A percentile compares a stretch with the other conserved stretches of the same genome.
phyloP scores from a whole-genome alignment of 2,113 vertebrate species.

The Elgaria multicarinata region DNA sequence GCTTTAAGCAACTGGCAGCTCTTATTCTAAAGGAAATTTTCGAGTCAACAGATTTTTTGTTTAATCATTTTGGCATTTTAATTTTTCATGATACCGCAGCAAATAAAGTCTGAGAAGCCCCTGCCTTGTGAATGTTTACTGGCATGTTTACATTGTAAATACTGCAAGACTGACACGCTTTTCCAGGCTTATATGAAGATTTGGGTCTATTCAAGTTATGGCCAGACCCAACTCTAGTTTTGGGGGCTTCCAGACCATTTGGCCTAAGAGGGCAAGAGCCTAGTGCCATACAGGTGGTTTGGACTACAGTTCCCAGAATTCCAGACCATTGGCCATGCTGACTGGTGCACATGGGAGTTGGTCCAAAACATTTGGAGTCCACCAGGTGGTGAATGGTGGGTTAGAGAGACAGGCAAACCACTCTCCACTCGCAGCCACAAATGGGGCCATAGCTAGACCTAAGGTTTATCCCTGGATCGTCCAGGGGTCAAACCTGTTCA shows the following conservation, averaged over 20 bases:
- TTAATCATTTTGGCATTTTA: conserved; percentile 11
- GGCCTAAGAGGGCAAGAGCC: neutral
- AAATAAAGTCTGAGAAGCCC: neutral
- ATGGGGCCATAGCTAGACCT: no score
- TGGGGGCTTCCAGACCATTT: neutral
- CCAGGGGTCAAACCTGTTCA: no score
- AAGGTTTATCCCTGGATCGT: no score
- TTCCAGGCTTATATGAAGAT: conserved; percentile 2
- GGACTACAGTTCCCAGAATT: no score
- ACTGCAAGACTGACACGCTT: conserved; percentile 1
- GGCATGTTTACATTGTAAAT: neutral
- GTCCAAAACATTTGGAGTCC: no score
- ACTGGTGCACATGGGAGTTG: neutral
- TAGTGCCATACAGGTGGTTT: no score
- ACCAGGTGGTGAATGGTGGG: neutral
- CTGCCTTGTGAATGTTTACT: conserved; percentile 33
- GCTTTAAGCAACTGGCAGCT: neutral
- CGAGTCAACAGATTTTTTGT: neutral
- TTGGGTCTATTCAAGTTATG: neutral
- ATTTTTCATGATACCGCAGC: neutral
- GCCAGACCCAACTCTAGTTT: neutral
- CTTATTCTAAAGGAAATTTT: neutral
- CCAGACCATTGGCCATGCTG: no score
- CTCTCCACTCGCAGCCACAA: neutral
- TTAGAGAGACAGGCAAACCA: neutral